Evolutionary conservation across 2,113 vertebrate species (phyloP), one percentile per base, ranked within the genome.

Genomic region (Xiphophorus hellerii): DNA sequence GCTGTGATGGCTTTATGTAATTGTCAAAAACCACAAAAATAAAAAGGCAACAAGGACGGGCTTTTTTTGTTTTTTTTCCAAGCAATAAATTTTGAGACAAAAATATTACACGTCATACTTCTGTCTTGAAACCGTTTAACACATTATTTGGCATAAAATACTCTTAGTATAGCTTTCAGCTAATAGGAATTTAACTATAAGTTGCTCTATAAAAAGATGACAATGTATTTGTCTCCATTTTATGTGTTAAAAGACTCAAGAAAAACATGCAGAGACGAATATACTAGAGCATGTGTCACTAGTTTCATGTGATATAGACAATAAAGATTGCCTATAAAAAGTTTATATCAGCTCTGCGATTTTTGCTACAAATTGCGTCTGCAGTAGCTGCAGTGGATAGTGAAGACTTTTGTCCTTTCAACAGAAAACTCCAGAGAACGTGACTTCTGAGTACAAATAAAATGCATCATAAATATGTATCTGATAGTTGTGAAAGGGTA

Each of bases 1-100:
- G 89, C 78, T 90, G 89, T 83, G 91, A 88, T 84, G 81, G 84
- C 51, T 88, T 93, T 92, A 90, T 91, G 74, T 93, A 93, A 94
- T 85, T 83, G 88, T 71, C 80, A 81, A 82, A 87, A 84, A 68
- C 17, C 71, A 71, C 35, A 88, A 84, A 86, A 87, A 88, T 89
- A 78, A 85, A 86, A 85, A 30, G 20, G 10, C 9, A 35, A 25
- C 2, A 58, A 8, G 51, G 51, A 17, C 0, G 10, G 22, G 25
- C 22, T n/a, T 58, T n/a, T 58, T 58, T 22, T 0, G 1, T 12
- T 84, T 80, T 89, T 54, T 71, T 15, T 81, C 44, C 66, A 61
- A 77, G 69, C 71, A 69, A 60, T 39, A 73, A 12, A 80, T 71
- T 62, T 3, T 0, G 61, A 66, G 48, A 60, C 42, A 62, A 30